Conservation (phyloP, 2,797 vertebrate species). For the Neosalanx taihuensis region DNA sequence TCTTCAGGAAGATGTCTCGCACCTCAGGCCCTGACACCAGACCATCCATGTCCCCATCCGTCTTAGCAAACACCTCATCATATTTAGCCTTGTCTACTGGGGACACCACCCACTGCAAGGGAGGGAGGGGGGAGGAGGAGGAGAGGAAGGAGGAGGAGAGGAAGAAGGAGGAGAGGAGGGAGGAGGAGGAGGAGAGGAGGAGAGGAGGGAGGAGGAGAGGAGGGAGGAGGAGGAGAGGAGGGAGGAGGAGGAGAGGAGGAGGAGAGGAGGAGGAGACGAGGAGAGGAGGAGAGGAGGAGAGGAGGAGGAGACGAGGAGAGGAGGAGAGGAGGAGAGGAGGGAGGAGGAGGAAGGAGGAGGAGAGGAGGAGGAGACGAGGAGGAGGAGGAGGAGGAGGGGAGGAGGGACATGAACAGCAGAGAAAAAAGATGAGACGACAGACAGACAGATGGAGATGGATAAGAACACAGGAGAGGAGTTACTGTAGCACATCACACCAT, state of each 20-base stretch:
- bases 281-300: background rate
- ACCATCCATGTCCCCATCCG: conserved; percentile 92
- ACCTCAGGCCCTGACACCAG: conserved; percentile 95
- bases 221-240: background rate
- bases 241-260: background rate
- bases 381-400: background rate
- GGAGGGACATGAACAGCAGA: no score
- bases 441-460: background rate
- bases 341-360: background rate
- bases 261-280: background rate
- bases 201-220: background rate
- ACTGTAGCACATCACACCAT: no score
- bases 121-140: background rate
- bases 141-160: no score
- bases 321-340: background rate
- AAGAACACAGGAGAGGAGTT: background rate
- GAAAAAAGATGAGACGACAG: no score
- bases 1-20: conserved; percentile 94
- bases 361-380: background rate
- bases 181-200: background rate
- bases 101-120: conserved; percentile 89
- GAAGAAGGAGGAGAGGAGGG: background rate
- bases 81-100: conserved; percentile 91
- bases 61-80: conserved; percentile 92
- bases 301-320: background rate